Base-by-base conservation (phyloP, 2,888 invertebrate species). In the Parnassius apollo region DNA sequence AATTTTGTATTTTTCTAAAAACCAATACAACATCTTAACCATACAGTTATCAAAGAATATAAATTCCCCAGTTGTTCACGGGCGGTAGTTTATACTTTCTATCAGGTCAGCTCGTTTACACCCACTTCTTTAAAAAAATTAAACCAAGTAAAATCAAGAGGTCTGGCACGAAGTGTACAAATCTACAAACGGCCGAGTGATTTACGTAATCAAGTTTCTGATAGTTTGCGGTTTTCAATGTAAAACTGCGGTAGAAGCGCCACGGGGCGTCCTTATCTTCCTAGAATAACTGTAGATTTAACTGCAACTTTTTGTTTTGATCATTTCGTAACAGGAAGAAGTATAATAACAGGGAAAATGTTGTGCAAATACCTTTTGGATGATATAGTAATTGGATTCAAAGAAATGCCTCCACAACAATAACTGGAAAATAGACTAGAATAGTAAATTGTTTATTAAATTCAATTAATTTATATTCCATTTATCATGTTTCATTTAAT, bases 161-260 rank as follows among this genome's bases (percentile, higher is more conserved):
- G 35, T 35, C 35, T 1, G 35, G 4, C 35, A 35, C 35, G 3
- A 35, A 35, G 46, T n/a, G n/a, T 46, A 12, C 46, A 4, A n/a
- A 46, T n/a, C n/a, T 46, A 46, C n/a, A 11, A 46, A n/a, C 1
- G n/a, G 12, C 12, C 11, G 12, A 12, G 8, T n/a, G 46, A 46
- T n/a, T 49, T 7, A 18, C 13, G 13, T n/a, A 11, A 46, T 46
- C 49, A 49, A 49, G 12, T 8, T 13, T 13, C 9, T 49, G n/a
- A 3, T 10, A 44, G 2, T 22, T 51, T 22, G 58, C n/a, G 58
- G 58, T 58, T 22, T 57, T 57, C 57, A 50, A 42, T 49, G 42
- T 50, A 42, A 57, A 49, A 49, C n/a, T 48, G 12, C 13, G 13
- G 50, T 50, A 18, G 8, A 22, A 56, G 25, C 18, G 25, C 18